Base-by-base conservation (phyloP, 2,888 invertebrate species). In the Tinea semifulvella region DNA sequence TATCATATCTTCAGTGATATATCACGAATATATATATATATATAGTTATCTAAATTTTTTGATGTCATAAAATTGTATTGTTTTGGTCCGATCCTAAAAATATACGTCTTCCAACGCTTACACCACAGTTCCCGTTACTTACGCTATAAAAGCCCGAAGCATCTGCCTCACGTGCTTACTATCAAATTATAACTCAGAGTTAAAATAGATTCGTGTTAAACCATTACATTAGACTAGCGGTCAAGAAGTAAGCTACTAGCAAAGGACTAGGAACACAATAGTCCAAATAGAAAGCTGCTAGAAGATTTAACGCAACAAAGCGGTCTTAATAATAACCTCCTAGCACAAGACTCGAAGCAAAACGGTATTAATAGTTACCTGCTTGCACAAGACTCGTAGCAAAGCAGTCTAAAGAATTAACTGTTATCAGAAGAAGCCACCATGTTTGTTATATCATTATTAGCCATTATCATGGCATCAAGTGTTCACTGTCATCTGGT, bases 91-190 rank as follows among this genome's bases (percentile, higher is more conserved):
- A 8, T 25, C 7, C 25, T 25, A 6, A 7, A 25, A 25, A 8
- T 56, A 60, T 57, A 57, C 50, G 45, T 43, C 53, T n/a, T n/a
- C n/a, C n/a, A n/a, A n/a, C 13, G 31, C 31, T 31, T 58, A 61
- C 63, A 61, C 57, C 51, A 49, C 55, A 59, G 60, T 53, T 61
- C 74, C 77, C 73, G 76, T 77, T 79, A 77, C 53, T 49, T 52
- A 46, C 49, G n/a, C 64, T 74, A 75, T 76, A 77, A 65, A 73
- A 68, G n/a, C 51, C 55, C 62, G 55, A 57, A 53, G 57, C 63
- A 60, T 65, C 56, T 57, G 56, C 56, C 50, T 54, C 50, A 2
- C n/a, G 46, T 52, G 51, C 54, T 62, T 54, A 40, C 45, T 31
- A 14, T 31, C 31, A 14, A 3, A 52, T 53, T 46, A 46, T 44